These are phyloP conservation scores for Andrena haemorrhoa DNA, from an alignment of 2,888 invertebrate genomes.

Conservation along the genomic window DNA sequence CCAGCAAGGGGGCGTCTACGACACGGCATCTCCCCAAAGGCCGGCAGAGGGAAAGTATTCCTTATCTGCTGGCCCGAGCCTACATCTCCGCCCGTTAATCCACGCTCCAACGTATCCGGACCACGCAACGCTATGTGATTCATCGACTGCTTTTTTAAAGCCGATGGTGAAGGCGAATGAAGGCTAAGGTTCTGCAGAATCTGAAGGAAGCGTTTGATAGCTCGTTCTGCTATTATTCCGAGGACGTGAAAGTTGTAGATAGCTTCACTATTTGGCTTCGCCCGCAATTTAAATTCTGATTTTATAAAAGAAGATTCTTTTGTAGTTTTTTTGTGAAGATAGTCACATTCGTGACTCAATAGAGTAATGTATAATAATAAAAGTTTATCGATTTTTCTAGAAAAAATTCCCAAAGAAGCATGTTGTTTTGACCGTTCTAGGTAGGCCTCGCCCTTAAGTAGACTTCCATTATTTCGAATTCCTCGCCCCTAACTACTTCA, in stretches of 20 bases:
- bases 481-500: too few relatives aligned
- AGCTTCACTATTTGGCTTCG: too few relatives aligned
- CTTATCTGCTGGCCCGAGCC: conserved; percentile 51
- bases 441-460: too few relatives aligned
- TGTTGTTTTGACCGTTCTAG: too few relatives aligned
- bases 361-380: too few relatives aligned
- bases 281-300: too few relatives aligned
- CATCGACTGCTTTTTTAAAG: conserved; percentile 5
- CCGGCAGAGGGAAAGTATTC: conserved; percentile 56
- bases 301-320: too few relatives aligned
- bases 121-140: conserved; percentile 6
- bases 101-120: conserved; percentile 14
- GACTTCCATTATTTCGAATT: too few relatives aligned
- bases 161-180: background rate
- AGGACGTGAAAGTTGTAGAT: background rate
- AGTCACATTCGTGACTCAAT: too few relatives aligned
- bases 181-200: background rate
- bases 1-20: conserved; percentile 54
- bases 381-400: too few relatives aligned
- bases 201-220: background rate
- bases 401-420: too few relatives aligned
- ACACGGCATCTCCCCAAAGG: conserved; percentile 31
- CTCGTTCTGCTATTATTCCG: background rate
- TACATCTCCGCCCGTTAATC: conserved; percentile 26
- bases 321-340: too few relatives aligned